Percentiles rank a stretch among this genome's conserved stretches.
Conservation (phyloP, 2,797 vertebrate genomes). For the Pseudochirops corinnae region DNA sequence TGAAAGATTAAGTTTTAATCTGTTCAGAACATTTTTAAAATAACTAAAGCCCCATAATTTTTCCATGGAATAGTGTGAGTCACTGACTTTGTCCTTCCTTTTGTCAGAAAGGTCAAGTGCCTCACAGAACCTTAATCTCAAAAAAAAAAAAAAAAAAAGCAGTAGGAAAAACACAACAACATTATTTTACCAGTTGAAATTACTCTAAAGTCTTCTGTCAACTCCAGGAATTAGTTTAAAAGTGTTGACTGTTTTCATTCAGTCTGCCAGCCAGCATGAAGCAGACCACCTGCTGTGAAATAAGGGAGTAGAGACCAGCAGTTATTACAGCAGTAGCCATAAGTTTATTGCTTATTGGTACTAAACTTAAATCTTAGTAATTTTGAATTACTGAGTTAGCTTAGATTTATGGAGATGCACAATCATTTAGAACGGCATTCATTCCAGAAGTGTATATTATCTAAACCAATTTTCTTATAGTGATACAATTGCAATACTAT, state of each 20-base stretch:
- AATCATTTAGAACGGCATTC: constrained; percentile 86
- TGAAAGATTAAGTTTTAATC: constrained; percentile 9
- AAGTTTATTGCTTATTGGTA: constrained; percentile 88
- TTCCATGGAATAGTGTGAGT: constrained; percentile 10
- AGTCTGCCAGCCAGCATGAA: constrained; percentile 79
- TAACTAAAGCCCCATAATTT: constrained; percentile 19
- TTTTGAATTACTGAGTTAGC: constrained; percentile 89
- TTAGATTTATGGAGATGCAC: constrained; percentile 87
- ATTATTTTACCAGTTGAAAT: constrained; percentile 77
- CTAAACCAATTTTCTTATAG: constrained; percentile 87
- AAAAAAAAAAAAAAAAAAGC: constrained; percentile 66
- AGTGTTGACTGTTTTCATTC: constrained; percentile 81
- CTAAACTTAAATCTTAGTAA: constrained; percentile 88
- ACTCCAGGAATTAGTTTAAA: constrained; percentile 85
- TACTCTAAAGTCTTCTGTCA: constrained; percentile 77
- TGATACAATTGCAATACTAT: constrained; percentile 84
- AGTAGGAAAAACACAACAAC: constrained; percentile 42
- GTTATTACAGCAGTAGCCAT: constrained; percentile 87
- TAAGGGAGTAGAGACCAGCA: constrained; percentile 81
- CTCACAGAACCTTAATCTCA: constrained; percentile 73
- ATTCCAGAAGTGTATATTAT: constrained; percentile 88
- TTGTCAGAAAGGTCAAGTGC: constrained; percentile 76
- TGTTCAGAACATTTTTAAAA: constrained; percentile 35
- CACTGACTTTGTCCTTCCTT: constrained; percentile 69
- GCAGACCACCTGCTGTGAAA: constrained; percentile 86